Evolutionary conservation across 2,888 invertebrate species (phyloP), one percentile per base, ranked within the genome.

Genomic region (Abscondita cerata): DNA sequence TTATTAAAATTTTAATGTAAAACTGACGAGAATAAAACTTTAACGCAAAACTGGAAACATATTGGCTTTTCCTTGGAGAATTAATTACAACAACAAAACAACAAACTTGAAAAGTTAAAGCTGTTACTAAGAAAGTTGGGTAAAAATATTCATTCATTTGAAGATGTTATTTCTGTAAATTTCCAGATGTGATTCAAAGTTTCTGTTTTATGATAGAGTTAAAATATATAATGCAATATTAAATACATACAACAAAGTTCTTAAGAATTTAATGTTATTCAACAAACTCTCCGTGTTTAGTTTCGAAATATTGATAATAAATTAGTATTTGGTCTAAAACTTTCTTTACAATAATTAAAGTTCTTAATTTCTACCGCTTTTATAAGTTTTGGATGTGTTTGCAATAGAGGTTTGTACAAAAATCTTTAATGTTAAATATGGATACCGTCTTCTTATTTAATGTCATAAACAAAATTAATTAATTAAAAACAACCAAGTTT

Each of bases 71-170:
- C n/a, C 16, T 15, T 15, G 11, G 15, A 15, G 13, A 16, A 12
- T 15, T 41, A n/a, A 41, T 41, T n/a, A 41, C 9, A 41, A 41
- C 41, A 12, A 41, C n/a, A 41, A 41, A 12, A 41, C 16, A 15
- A 15, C 15, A 41, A 41, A 41, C n/a, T 41, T 16, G 41, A 41
- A 41, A 41, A 41, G 15, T 41, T 12, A 13, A 41, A 41, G 16
- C n/a, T 41, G 38, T 13, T 38, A 12, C 13, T 25, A 25, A 25
- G 25, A 38, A 38, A 38, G 38, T 41, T 41, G 1, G 8, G 13
- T 41, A 41, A 41, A 41, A 6, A 41, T 16, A 38, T 41, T 41
- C 8, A 41, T 1, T 41, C 16, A 41, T 13, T 41, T 16, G 41
- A 41, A 15, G 15, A 15, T 41, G 12, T 41, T 41, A 16, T 16